These are phyloP conservation scores for Tangara arthus DNA, from an alignment of 2,797 vertebrate species.

Conservation along the genomic window DNA sequence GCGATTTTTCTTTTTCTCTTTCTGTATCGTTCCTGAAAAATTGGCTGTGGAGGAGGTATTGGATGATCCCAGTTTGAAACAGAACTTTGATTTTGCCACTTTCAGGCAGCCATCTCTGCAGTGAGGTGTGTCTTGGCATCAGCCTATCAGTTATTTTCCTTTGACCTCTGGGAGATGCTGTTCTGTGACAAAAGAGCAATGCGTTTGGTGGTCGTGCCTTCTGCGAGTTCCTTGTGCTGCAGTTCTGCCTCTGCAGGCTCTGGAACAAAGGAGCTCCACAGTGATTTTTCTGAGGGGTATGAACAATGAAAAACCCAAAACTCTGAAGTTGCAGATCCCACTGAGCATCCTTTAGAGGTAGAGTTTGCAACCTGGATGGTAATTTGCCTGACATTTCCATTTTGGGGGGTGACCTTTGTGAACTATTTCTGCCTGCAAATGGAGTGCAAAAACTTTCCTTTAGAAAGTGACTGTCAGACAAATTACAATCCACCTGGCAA, in stretches of 20 bases:
- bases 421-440: background rate
- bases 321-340: background rate
- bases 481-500: background rate
- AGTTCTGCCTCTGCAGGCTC: background rate
- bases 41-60: background rate
- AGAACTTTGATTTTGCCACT: background rate
- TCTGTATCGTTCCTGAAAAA: background rate
- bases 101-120: background rate
- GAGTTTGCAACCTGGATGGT: background rate
- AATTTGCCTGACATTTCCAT: background rate
- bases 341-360: background rate
- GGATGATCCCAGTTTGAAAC: background rate
- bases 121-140: background rate
- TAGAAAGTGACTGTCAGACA: background rate
- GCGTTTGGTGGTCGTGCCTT: background rate
- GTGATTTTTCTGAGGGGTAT: background rate
- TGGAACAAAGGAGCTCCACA: background rate
- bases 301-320: background rate
- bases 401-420: background rate
- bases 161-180: background rate
- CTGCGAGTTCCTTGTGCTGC: background rate
- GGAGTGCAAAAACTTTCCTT: background rate
- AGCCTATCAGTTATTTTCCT: background rate
- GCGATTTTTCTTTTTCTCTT: background rate
- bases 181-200: background rate